Percentiles rank a stretch among this genome's conserved stretches.
These are phyloP conservation scores for Phymorhynchus buccinoides DNA, from an alignment of 1,140 invertebrate species.

Conservation along the genomic window DNA sequence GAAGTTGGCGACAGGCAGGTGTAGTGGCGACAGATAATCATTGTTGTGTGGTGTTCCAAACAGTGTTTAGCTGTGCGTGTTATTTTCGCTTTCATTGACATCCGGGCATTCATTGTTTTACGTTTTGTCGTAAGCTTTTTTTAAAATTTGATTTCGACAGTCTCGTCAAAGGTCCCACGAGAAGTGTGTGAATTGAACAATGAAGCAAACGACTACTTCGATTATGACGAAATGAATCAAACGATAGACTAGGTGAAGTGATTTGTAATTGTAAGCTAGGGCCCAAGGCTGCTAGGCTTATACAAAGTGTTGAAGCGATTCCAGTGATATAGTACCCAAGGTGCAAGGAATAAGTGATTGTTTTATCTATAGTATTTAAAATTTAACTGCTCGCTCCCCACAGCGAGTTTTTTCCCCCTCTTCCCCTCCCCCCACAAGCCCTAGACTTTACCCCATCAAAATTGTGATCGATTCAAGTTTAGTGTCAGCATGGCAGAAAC, in stretches of 20 bases:
- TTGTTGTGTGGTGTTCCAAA: neutral
- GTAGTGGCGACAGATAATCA: neutral
- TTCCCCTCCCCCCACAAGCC: constrained; percentile 29
- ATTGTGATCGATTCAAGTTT: constrained; percentile 14
- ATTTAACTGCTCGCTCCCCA: neutral
- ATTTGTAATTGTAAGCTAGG: constrained; percentile 25
- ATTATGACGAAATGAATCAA: neutral
- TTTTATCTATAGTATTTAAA: too few species aligned
- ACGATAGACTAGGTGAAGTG: constrained; percentile 22
- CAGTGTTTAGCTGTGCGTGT: neutral
- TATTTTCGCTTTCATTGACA: constrained; percentile 35
- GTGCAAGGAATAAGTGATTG: too few species aligned
- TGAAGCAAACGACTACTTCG: constrained; percentile 6
- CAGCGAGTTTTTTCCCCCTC: neutral
- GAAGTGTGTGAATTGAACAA: constrained; percentile 28
- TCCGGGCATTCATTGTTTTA: constrained; percentile 41
- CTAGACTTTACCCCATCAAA: constrained; percentile 5
- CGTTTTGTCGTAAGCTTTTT: too few species aligned
- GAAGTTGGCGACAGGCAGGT: constrained; percentile 31
- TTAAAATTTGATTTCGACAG: too few species aligned
- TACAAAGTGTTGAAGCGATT: too few species aligned
- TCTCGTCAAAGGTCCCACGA: constrained; percentile 22
- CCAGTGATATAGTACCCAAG: too few species aligned
- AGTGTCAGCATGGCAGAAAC: constrained; percentile 39
- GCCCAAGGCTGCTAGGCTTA: constrained; percentile 31